Evolutionary conservation across 2,113 vertebrate species (phyloP), one percentile per base, ranked within the genome.

Genomic region (Actenoides hombroni): DNA sequence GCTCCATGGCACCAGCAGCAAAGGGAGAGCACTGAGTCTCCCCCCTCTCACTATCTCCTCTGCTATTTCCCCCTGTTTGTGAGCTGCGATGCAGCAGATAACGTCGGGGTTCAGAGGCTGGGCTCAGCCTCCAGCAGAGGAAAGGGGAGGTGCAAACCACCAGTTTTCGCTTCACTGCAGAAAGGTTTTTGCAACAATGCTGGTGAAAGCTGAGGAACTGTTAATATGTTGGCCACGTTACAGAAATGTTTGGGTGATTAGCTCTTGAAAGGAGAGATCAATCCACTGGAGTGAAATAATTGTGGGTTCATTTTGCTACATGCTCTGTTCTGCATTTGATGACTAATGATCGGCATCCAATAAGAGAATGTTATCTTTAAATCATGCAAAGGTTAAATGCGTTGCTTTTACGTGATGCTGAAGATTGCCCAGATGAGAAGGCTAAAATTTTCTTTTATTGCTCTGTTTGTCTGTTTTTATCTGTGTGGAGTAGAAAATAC

Each of bases 341-440:
- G 95, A 97, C 92, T 97, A 98, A 98, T 97, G 97, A 97, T 69
- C 96, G 96, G 92, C 83, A 69, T 94, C 96, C 95, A 97, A 95
- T 90, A 86, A 88, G 96, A 63, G 82, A 81, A 70, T 18, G 77
- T 83, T 95, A 86, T 94, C 96, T 96, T 94, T 88, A 95, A 95
- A 96, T 96, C 93, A 40, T 1, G 61, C 1, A 35, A 37, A 83
- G 76, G 79, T 70, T 61, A 63, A 92, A 67, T 17, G 19, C 28
- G 6, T 13, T 37, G 59, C 56, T 81, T 79, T 54, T 64, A 63
- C 6, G 0, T 48, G 90, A 3, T 23, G 83, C 68, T 70, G 65
- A 40, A 13, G 53, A 6, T 68, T 74, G 71, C 88, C 90, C 83
- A 70, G 49, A 31, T 5, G 17, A 64, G 29, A 64, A 59, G 71